Evolutionary conservation across 2,888 invertebrate genomes (phyloP), one percentile per base, ranked within the genome.

Genomic region (Podotricha telesiphe): DNA sequence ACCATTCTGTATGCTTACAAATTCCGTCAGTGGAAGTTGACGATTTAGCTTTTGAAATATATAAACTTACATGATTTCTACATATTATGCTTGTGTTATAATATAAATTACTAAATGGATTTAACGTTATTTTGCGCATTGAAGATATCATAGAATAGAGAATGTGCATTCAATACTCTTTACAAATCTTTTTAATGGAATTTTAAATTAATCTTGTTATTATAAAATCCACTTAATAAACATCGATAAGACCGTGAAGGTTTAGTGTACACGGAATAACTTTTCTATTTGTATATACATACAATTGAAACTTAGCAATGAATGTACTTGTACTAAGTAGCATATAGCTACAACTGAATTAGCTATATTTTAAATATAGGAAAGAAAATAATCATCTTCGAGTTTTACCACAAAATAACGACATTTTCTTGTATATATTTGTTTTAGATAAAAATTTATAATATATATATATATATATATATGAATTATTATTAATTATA

Each of bases 151-250:
- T 59, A 11, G 22, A 42, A 59, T 45, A 59, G 42, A 59, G 59
- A 59, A 45, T 45, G 22, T 22, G 45, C 59, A 59, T 59, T 59
- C 22, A 59, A 58, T 48, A 48, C 48, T 22, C 17, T 22, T 58
- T 58, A 58, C 48, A 58, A 48, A 48, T 50, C 58, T 58, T 58
- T 58, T 48, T 66, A 66, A 66, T 66, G 48, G 37, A 66, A 66
- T 66, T 66, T 66, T 47, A 48, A 48, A 66, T 66, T 66, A 66
- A 66, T 66, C 65, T 66, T 66, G 58, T 66, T 66, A 66, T 58
- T 50, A 48, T 58, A 58, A 58, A 66, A 66, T 66, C 65, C 65
- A 58, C 48, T 66, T 66, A 66, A 58, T 65, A 66, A 56, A 58
- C 37, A 48, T 47, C 65, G 37, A 58, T 50, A 58, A 58, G 40